Evolutionary conservation across 2,888 invertebrate genomes (phyloP), one percentile per base, ranked within the genome.

Genomic region (Xanthia togata): DNA sequence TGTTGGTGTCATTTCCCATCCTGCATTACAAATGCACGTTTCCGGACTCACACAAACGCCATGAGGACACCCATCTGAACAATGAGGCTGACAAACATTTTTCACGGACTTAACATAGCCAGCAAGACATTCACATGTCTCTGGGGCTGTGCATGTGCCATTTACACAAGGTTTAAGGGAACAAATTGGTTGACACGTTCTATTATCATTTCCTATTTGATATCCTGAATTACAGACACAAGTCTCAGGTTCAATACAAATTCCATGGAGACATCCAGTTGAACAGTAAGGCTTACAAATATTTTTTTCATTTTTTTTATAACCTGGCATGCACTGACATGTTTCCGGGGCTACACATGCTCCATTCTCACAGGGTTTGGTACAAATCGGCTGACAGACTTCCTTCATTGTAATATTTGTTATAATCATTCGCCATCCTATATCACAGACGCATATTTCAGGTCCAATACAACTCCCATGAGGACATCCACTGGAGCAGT

Each of bases 251-350:
- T 31, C 20, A 60, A 20, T 20, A 60, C 60, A 60, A 20, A 35
- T 20, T 35, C 60, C 60, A 35, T 20, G 20, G 20, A 20, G 31
- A 60, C 60, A 60, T 35, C 75, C 76, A 12, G 9, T 31, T 0
- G 84, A 74, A 50, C 84, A 84, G 23, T 73, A 14, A 1, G 84
- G 84, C n/a, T 35, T 41, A 31, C 84, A 84, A 38, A 23, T 50
- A 47, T 70, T 20, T 1, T 26, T 77, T 5, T 31, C 53, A 17
- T 23, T 35, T 20, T 67, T 38, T 14, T 23, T 31, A 50, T 79
- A 81, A 3, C 80, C 80, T 5, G 17, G 0, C 1, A 41, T 4
- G 47, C 81, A 81, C 8, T 72, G 8, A 12, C 81, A 81, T 5
- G 0, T 79, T 8, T 84, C 73, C 2, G 79, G 83, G 8, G 73